Conservation (phyloP, 1,140 invertebrate genomes). For the Holotrichia oblita region DNA sequence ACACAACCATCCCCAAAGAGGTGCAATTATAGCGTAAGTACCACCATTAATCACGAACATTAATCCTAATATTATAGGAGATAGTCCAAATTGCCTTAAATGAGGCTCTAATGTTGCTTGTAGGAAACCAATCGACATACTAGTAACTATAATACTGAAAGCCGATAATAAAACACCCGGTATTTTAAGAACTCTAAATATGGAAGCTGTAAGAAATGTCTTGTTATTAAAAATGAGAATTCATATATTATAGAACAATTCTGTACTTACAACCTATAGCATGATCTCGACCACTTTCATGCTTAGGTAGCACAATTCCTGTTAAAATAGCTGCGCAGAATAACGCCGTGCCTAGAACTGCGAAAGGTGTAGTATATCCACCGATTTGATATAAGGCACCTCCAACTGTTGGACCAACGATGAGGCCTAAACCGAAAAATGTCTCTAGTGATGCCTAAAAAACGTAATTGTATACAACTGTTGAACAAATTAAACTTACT, state of each 20-base stretch:
- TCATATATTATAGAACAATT: not conserved
- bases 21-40: slow-evolving; percentile 83
- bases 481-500: not conserved
- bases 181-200: slow-evolving; percentile 70
- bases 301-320: slow-evolving; percentile 75
- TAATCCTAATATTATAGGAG: slow-evolving; percentile 79
- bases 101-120: slow-evolving; percentile 85
- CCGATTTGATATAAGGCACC: slow-evolving; percentile 78
- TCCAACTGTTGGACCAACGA: slow-evolving; percentile 86
- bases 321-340: slow-evolving; percentile 81
- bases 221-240: not conserved
- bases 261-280: slow-evolving; percentile 69
- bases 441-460: slow-evolving; percentile 84
- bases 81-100: slow-evolving; percentile 76
- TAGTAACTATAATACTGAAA: slow-evolving; percentile 76
- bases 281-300: slow-evolving; percentile 67
- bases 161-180: slow-evolving; percentile 75
- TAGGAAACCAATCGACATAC: slow-evolving; percentile 83
- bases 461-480: too few species aligned
- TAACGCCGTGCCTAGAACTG: slow-evolving; percentile 79
- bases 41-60: slow-evolving; percentile 91
- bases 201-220: slow-evolving; percentile 66
- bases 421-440: slow-evolving; percentile 88
- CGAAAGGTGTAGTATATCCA: slow-evolving; percentile 91
- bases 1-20: slow-evolving; percentile 84